Evolutionary conservation across 1,140 invertebrate species (phyloP), one percentile per base, ranked within the genome.

Genomic region (Uloborus diversus): DNA sequence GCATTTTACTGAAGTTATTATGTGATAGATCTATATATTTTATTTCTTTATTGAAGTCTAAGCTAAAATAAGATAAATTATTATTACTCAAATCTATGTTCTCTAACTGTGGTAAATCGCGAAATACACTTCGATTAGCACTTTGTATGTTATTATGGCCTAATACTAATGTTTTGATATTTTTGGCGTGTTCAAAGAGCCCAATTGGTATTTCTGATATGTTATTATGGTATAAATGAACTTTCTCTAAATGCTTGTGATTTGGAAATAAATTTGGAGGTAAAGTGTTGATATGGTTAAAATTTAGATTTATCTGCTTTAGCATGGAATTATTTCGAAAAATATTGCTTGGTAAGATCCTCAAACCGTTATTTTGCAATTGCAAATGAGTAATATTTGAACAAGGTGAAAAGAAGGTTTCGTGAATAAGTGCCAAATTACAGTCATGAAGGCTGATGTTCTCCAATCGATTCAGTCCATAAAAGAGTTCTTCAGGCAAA

Each of bases 211-310:
- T 47, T 17, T 25, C 17, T 33, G 59, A 28, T 80, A 78, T 62
- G n/a, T 81, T 81, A 17, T 82, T 82, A 28, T 68, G 49, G 30
- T 33, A 75, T 28, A 82, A 14, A 42, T 32, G 51, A 0, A 82
- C 17, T n/a, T 49, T 75, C 57, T 81, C 64, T 4, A 82, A 23
- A 28, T 53, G 35, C 17, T 49, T 64, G 49, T 79, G 80, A 27
- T 76, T 68, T 2, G 68, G 32, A 83, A 96, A 91, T 14, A 93
- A 87, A 59, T 92, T 90, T 13, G 88, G 85, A 37, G 94, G 93
- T 33, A 94, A 87, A 27, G 89, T 92, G 91, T 92, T 92, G 32
- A 95, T 91, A 84, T 94, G 93, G 87, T 95, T 95, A 83, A 92
- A 91, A 71, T 90, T 90, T 9, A 96, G 86, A 87, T 94, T 90